Base-by-base conservation (phyloP, 2,113 vertebrate genomes). In the Corythaixoides concolor region DNA sequence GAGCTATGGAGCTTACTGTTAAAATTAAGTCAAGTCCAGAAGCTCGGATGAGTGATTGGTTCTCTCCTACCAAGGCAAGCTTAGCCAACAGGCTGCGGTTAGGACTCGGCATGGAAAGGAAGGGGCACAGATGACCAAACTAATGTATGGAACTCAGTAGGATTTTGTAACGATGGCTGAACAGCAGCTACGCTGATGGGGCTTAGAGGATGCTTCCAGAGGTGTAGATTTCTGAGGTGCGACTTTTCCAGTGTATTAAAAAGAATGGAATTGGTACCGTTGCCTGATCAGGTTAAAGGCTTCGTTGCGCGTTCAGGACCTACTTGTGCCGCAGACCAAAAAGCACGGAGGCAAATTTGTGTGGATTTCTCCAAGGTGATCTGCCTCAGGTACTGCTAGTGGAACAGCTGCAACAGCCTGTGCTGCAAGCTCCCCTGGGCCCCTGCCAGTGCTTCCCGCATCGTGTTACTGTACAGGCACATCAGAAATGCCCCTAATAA, bases 41-140 rank as follows among this genome's bases (percentile, higher is more conserved):
- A 33, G 11, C 3, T 64, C 47, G 11, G 20, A 4, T 12, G 27
- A 45, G 35, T 24, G 49, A 13, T 32, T 63, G 59, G 11, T n/a
- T 88, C 58, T 76, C 8, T 53, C 0, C 2, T 37, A 4, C 11
- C 24, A 11, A 3, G 3, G 9, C n/a, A 60, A 64, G 35, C 9
- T 23, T 13, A 22, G 10, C 30, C 32, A 24, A 22, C 1, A 0
- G 1, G 3, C 6, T 1, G 0, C 5, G 37, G 3, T 20, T 55
- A 1, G 62, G 52, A 33, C 67, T 53, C 30, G 52, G 28, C 9
- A 3, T 8, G n/a, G 17, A n/a, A 62, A 63, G 53, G 37, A 43
- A 27, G 21, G 11, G 45, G 26, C 78, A 39, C 12, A 15, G 26
- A 1, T 67, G 50, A 62, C 23, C n/a, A 58, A 32, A 17, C 12